These are phyloP conservation scores for Oscarella lobularis DNA, from an alignment of 37 sponge, comb jelly and placozoan species.

Conservation along the genomic window DNA sequence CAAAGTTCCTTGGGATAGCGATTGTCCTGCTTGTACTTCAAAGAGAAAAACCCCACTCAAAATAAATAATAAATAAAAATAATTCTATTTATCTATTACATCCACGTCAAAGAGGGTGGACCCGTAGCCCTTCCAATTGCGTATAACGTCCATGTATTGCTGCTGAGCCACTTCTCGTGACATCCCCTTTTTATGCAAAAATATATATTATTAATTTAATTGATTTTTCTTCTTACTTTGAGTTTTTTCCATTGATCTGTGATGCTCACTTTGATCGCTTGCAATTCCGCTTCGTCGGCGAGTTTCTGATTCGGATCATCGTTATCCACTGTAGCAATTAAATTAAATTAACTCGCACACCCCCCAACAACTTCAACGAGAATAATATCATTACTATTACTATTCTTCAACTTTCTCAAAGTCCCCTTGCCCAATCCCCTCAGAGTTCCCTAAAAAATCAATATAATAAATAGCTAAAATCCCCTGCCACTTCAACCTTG, in stretches of 20 bases:
- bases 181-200: constrained; percentile 38
- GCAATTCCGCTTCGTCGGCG: constrained; percentile 31
- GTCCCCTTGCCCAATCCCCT: constrained; percentile 14
- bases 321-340: too few relatives aligned
- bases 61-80: neutral
- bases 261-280: constrained; percentile 31
- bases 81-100: constrained; percentile 7
- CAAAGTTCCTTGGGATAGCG: constrained; percentile 63
- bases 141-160: constrained; percentile 69
- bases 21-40: constrained; percentile 45
- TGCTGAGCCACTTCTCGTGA: constrained; percentile 39
- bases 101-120: constrained; percentile 64
- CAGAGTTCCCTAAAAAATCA: constrained; percentile 8
- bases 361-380: neutral
- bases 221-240: constrained; percentile 28
- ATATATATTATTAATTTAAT: neutral
- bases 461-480: neutral
- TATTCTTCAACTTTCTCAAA: neutral
- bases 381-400: neutral
- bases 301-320: constrained; percentile 4
- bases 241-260: constrained; percentile 72
- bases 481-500: too few relatives aligned
- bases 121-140: constrained; percentile 51
- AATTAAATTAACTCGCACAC: too few relatives aligned
- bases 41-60: neutral